These are phyloP conservation scores for Hirundichthys speculiger DNA, from an alignment of 2,113 vertebrate genomes.

Conservation along the genomic window DNA sequence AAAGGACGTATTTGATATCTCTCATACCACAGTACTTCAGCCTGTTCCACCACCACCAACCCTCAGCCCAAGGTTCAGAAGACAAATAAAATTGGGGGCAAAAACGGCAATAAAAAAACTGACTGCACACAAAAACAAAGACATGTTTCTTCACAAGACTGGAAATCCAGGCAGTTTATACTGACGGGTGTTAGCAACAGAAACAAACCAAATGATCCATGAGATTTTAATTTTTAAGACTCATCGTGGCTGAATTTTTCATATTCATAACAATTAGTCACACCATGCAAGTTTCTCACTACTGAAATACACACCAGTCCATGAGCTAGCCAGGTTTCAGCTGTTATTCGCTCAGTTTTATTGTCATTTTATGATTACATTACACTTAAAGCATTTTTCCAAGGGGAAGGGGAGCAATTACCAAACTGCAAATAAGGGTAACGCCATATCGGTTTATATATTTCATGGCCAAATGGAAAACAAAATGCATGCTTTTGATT, in stretches of 20 bases:
- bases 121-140: slow-evolving; percentile 32
- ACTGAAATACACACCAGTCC: slow-evolving; percentile 22
- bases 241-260: slow-evolving; percentile 14
- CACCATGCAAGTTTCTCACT: slow-evolving; percentile 53
- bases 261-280: slow-evolving; percentile 48
- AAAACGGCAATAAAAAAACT: background rate
- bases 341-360: background rate
- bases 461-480: slow-evolving; percentile 37
- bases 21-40: slow-evolving; percentile 9
- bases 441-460: background rate
- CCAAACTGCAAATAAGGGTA: background rate
- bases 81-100: slow-evolving; percentile 39
- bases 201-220: slow-evolving; percentile 35
- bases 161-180: slow-evolving; percentile 25
- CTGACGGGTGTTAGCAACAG: slow-evolving; percentile 45
- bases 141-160: slow-evolving; percentile 7
- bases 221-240: slow-evolving; percentile 11
- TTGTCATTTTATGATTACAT: slow-evolving; percentile 21
- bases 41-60: slow-evolving; percentile 52
- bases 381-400: slow-evolving; percentile 4
- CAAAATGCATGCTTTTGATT: slow-evolving; percentile 68
- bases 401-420: background rate
- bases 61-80: slow-evolving; percentile 57
- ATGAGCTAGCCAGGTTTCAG: slow-evolving; percentile 3
- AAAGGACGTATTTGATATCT: background rate